These are phyloP conservation scores for Holothuria leucospilota DNA, from an alignment of 53 echinoderm and acorn worm species.

Conservation along the genomic window DNA sequence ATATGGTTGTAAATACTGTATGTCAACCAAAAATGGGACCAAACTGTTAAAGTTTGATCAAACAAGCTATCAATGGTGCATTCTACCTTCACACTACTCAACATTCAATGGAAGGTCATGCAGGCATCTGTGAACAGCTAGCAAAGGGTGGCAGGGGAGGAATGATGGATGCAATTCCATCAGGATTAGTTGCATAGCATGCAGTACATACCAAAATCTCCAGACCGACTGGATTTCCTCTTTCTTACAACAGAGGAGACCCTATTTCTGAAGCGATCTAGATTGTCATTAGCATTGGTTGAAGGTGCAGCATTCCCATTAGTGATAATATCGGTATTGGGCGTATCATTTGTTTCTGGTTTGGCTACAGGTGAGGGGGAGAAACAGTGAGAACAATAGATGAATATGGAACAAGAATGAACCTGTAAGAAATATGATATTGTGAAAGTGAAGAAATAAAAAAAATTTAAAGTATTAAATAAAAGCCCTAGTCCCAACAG, in stretches of 20 bases:
- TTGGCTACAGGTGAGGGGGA: neutral
- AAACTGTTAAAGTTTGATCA: too few species aligned
- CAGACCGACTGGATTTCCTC: constrained; percentile 68
- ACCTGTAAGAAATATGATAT: neutral
- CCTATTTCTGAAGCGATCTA: constrained; percentile 43
- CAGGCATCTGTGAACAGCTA: too few species aligned
- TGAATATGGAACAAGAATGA: constrained; percentile 20
- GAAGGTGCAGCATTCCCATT: constrained; percentile 43
- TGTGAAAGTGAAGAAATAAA: neutral
- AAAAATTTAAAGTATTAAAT: neutral
- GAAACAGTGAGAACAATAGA: neutral
- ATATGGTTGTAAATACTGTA: too few species aligned
- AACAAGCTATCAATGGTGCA: too few species aligned
- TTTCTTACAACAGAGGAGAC: constrained; percentile 82
- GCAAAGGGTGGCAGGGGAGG: too few species aligned
- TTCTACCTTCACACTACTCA: too few species aligned
- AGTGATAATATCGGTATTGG: constrained; percentile 29
- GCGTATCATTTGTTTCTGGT: constrained; percentile 21
- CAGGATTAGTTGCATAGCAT: neutral
- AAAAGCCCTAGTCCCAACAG: neutral
- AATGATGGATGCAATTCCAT: too few species aligned
- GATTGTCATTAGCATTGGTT: constrained; percentile 41
- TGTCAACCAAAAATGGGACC: too few species aligned
- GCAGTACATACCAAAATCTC: constrained; percentile 58
- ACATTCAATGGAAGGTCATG: too few species aligned